Percentiles rank a stretch among this genome's conserved stretches.
Conservation (phyloP, 2,888 invertebrate species). For the Orchesella flavescens region DNA sequence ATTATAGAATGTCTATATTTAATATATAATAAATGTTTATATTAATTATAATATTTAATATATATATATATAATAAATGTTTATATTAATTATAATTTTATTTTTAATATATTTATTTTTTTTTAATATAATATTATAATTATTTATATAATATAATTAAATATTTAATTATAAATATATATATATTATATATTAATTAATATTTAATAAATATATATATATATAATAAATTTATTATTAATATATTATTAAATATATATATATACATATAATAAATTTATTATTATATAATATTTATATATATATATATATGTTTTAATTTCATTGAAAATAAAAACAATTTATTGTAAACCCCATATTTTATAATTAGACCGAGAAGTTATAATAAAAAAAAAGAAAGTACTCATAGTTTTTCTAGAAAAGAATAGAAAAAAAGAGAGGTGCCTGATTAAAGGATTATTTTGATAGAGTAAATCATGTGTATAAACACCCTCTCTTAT, state of each 20-base stretch:
- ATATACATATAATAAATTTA: conserved; percentile 67
- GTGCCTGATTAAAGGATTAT: conserved; percentile 79
- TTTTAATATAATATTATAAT: conserved; percentile 73
- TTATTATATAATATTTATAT: conserved; percentile 63
- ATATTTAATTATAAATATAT: conserved; percentile 72
- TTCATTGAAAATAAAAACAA: too few relatives aligned
- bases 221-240: conserved; percentile 72
- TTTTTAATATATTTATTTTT: conserved; percentile 77
- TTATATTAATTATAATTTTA: conserved; percentile 78
- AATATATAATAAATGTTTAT: too few relatives aligned
- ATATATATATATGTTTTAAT: neutral
- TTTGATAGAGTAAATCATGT: conserved; percentile 78
- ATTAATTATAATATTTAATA: too few relatives aligned
- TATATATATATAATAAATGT: conserved; percentile 6
- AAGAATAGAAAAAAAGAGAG: conserved; percentile 72
- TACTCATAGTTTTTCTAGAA: neutral
- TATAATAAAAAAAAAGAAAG: conserved; percentile 11
- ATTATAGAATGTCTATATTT: too few relatives aligned
- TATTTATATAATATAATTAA: neutral
- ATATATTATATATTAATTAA: conserved; percentile 64
- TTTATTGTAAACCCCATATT: too few relatives aligned
- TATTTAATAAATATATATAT: conserved; percentile 57
- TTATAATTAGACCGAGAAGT: neutral
- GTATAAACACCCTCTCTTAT: conserved; percentile 45
- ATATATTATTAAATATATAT: conserved; percentile 70